These are phyloP conservation scores for Halichoerus grypus DNA, from an alignment of 2,113 vertebrate species.

Conservation along the genomic window DNA sequence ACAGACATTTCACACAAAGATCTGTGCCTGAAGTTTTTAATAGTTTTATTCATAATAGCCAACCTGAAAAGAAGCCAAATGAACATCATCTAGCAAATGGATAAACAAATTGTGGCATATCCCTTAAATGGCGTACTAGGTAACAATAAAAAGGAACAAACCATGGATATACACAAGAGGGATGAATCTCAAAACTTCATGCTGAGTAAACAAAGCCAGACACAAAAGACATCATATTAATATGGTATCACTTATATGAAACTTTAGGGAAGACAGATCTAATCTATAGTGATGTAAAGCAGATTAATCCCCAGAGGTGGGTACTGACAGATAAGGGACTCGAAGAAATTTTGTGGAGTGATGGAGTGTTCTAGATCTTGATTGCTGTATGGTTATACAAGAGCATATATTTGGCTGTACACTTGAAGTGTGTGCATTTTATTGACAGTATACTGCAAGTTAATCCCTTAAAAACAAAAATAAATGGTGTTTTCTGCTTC, in stretches of 20 bases:
- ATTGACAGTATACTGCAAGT: background rate
- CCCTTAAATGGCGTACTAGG: fast-evolving
- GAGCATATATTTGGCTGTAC: background rate
- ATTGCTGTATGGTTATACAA: background rate
- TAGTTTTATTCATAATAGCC: background rate
- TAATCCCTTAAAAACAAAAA: background rate
- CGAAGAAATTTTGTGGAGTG: background rate
- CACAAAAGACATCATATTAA: background rate
- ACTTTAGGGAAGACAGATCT: background rate
- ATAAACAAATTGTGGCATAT: background rate
- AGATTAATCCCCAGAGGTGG: background rate
- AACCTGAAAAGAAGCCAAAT: background rate
- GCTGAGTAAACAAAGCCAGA: background rate
- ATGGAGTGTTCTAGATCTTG: background rate
- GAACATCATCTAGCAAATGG: background rate
- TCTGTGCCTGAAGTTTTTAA: background rate
- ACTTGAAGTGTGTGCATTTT: background rate
- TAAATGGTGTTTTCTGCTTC: background rate
- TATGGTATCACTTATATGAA: background rate
- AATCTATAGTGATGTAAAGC: background rate
- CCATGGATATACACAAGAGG: too few relatives aligned
- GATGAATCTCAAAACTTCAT: background rate
- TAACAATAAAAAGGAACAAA: background rate
- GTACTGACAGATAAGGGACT: background rate
- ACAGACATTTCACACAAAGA: background rate